phyloP scores from a whole-genome alignment of 2,113 vertebrate genomes.

The Noturus placidus region DNA sequence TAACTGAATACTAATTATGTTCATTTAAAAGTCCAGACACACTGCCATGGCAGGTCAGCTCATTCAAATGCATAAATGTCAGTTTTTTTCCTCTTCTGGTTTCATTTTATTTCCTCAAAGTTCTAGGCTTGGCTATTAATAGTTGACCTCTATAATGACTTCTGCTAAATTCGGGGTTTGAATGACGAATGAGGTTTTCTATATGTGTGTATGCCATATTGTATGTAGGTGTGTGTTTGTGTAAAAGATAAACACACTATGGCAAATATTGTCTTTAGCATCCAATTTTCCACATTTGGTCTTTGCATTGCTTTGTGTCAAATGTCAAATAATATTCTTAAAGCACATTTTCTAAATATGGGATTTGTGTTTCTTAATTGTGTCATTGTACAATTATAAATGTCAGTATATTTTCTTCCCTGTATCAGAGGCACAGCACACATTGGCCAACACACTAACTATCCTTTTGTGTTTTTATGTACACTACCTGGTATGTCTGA shows the following conservation, averaged over 20 bases:
- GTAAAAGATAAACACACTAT: background rate
- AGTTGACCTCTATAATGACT: constrained; percentile 46
- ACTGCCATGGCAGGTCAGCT: constrained; percentile 44
- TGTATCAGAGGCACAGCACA: background rate
- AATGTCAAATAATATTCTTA: background rate
- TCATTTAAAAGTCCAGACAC: constrained; percentile 39
- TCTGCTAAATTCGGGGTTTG: constrained; percentile 50
- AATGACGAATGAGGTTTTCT: constrained; percentile 11
- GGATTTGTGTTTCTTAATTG: background rate
- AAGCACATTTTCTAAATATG: background rate
- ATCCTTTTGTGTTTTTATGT: background rate
- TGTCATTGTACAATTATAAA: background rate
- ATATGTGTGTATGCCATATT: background rate
- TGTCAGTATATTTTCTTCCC: background rate
- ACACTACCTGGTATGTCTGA: background rate
- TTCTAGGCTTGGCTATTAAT: constrained; percentile 42
- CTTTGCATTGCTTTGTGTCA: background rate
- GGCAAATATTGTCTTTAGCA: background rate
- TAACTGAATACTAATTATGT: constrained; percentile 54
- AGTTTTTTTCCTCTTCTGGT: constrained; percentile 19
- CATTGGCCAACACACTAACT: background rate
- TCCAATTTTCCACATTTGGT: background rate
- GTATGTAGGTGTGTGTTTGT: background rate
- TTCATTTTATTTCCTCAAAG: constrained; percentile 49
- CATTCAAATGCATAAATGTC: constrained; percentile 63